phyloP scores from a whole-genome alignment of 2,113 vertebrate genomes.

The Athene cunicularia region DNA sequence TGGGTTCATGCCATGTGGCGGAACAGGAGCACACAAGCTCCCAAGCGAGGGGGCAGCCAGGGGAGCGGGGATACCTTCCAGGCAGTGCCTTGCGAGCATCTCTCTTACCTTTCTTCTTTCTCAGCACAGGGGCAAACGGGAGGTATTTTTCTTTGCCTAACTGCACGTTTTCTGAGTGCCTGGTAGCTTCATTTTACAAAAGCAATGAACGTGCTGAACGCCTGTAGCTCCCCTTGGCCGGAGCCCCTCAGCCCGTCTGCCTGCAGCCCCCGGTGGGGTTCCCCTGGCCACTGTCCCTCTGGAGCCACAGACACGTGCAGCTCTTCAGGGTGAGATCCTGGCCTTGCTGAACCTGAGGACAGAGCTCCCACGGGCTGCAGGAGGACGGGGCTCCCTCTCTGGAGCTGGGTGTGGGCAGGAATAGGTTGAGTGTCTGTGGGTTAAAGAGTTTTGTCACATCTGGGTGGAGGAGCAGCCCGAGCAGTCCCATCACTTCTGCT shows the following conservation, averaged over 20 bases:
- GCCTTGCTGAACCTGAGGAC: not conserved
- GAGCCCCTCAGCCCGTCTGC: not conserved
- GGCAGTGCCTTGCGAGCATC: not conserved
- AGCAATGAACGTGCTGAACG: rapidly evolving
- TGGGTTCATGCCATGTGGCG: not conserved
- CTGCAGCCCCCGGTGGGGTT: not conserved
- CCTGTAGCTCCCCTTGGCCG: not conserved
- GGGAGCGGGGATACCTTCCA: not conserved
- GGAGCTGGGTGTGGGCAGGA: not conserved
- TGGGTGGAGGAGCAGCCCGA: too few relatives aligned
- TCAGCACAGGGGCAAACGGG: not conserved
- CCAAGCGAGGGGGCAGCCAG: not conserved
- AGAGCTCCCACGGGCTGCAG: rapidly evolving
- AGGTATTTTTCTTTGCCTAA: not conserved
- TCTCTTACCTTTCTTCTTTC: not conserved
- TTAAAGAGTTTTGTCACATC: not conserved
- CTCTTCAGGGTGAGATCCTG: not conserved
- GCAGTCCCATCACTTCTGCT: not conserved
- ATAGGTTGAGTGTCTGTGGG: rapidly evolving
- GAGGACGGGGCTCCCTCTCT: not conserved
- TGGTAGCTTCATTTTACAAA: not conserved
- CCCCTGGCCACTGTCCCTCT: not conserved
- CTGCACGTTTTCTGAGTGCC: rapidly evolving
- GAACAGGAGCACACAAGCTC: not conserved
- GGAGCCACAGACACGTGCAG: rapidly evolving